A percentile compares a stretch with the other conserved stretches of the same genome.
Evolutionary conservation across 2,888 invertebrate genomes (phyloP).

Genomic region (Aphrophora alni): DNA sequence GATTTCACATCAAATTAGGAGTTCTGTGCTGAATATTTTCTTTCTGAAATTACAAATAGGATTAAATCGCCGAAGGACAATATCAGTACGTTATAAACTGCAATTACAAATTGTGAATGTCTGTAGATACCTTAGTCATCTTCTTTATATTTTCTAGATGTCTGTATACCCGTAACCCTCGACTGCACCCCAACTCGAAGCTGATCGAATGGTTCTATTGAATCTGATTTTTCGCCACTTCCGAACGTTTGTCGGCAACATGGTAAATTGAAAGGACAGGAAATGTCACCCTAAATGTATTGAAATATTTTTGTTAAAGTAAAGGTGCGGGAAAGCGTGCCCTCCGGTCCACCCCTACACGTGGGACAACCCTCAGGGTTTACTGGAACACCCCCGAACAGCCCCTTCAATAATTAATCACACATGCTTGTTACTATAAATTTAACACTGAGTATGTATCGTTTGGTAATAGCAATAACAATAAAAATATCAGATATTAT

Average conservation of each 20-base stretch:
- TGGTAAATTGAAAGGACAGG: constrained; percentile 21
- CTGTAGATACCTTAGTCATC: too few species aligned
- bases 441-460: too few species aligned
- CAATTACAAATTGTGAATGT: too few species aligned
- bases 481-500: too few species aligned
- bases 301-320: constrained; percentile 10
- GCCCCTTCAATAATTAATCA: not conserved
- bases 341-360: not conserved
- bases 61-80: too few species aligned
- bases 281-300: constrained; percentile 23
- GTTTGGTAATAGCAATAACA: too few species aligned
- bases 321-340: not conserved
- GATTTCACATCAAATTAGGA: too few species aligned
- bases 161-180: not conserved
- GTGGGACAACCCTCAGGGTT: too few species aligned
- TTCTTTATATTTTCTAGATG: too few species aligned
- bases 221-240: constrained; percentile 35
- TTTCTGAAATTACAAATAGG: too few species aligned
- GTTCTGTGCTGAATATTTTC: too few species aligned
- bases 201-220: not conserved
- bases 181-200: not conserved
- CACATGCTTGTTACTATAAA: not conserved
- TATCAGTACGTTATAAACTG: too few species aligned
- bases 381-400: not conserved
- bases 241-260: constrained; percentile 9